These are phyloP conservation scores for Hyla sarda DNA, from an alignment of 2,113 vertebrate species.

Conservation along the genomic window DNA sequence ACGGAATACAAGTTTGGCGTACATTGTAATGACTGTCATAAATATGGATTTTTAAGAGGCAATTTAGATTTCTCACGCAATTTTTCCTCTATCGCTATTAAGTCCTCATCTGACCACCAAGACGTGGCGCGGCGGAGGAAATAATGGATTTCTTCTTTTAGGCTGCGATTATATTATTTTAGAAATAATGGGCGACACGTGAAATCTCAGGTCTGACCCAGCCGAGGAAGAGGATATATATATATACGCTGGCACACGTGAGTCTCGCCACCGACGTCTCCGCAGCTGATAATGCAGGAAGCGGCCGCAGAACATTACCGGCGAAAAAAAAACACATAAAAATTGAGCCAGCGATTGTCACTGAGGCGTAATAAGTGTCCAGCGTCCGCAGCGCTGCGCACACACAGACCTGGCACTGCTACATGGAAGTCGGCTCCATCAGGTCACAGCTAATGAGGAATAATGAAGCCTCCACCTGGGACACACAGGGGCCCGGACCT, in stretches of 20 bases:
- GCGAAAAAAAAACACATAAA: too few species aligned
- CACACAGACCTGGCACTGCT: not conserved
- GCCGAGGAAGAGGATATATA: too few species aligned
- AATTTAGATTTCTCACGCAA: not conserved
- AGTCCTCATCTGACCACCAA: not conserved
- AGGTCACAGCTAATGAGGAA: constrained; percentile 25
- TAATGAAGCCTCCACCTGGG: constrained; percentile 22
- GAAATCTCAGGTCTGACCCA: not conserved
- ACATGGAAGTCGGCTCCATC: not conserved
- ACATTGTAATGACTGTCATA: too few species aligned
- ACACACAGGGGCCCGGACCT: not conserved
- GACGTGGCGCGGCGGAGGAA: not conserved
- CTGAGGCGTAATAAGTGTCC: constrained; percentile 1
- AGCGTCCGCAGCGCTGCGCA: not conserved
- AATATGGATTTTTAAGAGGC: not conserved
- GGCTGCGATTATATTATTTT: not conserved
- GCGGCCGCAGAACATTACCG: not conserved
- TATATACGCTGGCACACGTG: not conserved
- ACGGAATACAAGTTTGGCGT: too few species aligned
- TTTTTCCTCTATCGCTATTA: not conserved
- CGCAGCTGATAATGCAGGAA: not conserved
- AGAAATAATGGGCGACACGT: not conserved
- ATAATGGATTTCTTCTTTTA: not conserved
- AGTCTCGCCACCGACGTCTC: not conserved
- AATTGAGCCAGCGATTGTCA: constrained; percentile 1